Percentiles rank a stretch among this genome's conserved stretches.
Conservation (phyloP, 37 sponge, comb jelly and placozoan genomes). For the Ephydatia muelleri region DNA sequence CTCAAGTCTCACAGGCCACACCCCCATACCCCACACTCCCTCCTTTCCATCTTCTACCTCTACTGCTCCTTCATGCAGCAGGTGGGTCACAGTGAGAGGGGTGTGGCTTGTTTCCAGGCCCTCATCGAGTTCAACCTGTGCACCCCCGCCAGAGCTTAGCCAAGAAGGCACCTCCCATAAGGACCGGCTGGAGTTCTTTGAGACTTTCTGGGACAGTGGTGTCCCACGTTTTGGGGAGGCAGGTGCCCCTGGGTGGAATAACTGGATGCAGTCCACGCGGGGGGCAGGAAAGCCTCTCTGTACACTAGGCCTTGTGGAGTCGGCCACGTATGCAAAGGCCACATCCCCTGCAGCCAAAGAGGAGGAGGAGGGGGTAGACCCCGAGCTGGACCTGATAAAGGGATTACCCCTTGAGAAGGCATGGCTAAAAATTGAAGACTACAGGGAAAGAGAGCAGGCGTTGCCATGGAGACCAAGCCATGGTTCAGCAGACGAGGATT, state of each 20-base stretch:
- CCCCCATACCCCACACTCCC: conserved; percentile 22
- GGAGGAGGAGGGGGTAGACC: conserved; percentile 10
- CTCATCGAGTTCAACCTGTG: conserved; percentile 83
- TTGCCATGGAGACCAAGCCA: conserved; percentile 62
- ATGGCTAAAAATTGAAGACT: conserved; percentile 68
- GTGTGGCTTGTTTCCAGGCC: conserved; percentile 84
- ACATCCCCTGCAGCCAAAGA: neutral
- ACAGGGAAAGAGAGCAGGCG: conserved; percentile 37
- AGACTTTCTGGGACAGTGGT: conserved; percentile 87
- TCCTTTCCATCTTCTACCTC: conserved; percentile 57
- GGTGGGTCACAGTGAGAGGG: conserved; percentile 80
- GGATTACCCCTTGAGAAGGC: conserved; percentile 37
- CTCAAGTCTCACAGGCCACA: conserved; percentile 77
- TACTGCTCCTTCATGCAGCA: conserved; percentile 66
- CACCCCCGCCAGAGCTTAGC: conserved; percentile 42
- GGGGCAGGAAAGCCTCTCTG: neutral
- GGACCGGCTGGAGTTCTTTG: conserved; percentile 50
- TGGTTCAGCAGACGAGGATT: conserved; percentile 74
- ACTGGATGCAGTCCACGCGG: conserved; percentile 48
- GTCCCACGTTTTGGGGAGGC: conserved; percentile 69
- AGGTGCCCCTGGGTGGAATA: conserved; percentile 71
- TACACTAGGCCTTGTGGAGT: neutral
- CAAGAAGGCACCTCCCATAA: neutral
- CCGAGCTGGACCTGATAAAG: conserved; percentile 24
- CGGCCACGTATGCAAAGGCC: neutral